A percentile compares a stretch with the other conserved stretches of the same genome.
phyloP scores from a whole-genome alignment of 2,888 invertebrate genomes.

The Leucophenga montana region DNA sequence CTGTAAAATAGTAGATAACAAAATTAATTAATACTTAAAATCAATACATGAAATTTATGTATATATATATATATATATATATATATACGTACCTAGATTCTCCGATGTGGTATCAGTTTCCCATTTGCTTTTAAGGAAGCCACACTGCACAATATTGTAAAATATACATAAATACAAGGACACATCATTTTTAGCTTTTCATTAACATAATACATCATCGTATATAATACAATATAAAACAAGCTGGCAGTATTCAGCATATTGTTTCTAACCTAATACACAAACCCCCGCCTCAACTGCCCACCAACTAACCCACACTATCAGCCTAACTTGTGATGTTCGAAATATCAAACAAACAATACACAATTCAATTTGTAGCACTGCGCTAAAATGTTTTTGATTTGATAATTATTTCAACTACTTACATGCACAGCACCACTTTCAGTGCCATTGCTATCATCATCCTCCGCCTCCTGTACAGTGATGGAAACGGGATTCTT shows the following conservation, averaged over 20 bases:
- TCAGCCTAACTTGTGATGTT: neutral
- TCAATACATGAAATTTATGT: neutral
- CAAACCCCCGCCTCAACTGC: too few species aligned
- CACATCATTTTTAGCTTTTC: too few species aligned
- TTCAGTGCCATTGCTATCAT: conserved; percentile 48
- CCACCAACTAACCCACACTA: too few species aligned
- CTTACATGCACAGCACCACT: conserved; percentile 43
- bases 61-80: neutral
- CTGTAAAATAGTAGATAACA: conserved; percentile 74
- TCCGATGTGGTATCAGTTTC: conserved; percentile 87
- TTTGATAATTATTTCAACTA: conserved; percentile 12
- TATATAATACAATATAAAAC: too few species aligned
- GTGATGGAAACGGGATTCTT: conserved; percentile 26
- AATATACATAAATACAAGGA: too few species aligned
- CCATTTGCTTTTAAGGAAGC: conserved; percentile 83
- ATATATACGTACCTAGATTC: conserved; percentile 84
- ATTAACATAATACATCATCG: too few species aligned
- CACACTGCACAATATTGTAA: conserved; percentile 56
- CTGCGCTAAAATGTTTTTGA: conserved; percentile 50
- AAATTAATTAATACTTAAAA: neutral
- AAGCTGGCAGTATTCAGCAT: too few species aligned
- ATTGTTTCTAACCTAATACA: too few species aligned
- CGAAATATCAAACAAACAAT: too few species aligned
- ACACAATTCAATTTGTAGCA: conserved; percentile 35
- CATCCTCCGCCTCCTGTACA: conserved; percentile 39